Conservation (phyloP, 2,888 invertebrate species). For the Lucinisca nassula region DNA sequence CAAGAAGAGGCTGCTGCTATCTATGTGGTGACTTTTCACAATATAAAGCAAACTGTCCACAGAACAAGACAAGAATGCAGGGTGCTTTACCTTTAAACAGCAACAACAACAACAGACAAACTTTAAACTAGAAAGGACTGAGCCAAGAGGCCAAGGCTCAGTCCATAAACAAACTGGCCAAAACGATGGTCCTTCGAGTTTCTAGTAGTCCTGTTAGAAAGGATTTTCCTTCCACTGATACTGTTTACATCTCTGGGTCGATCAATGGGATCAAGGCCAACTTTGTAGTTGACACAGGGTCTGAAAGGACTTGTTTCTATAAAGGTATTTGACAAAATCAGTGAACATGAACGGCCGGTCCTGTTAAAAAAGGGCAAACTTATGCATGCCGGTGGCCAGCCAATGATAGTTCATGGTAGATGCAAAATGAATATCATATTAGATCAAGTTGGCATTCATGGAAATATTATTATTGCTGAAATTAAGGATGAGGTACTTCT, state of each 20-base stretch:
- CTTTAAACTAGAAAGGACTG: conserved; percentile 48
- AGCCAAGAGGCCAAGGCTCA: conserved; percentile 30
- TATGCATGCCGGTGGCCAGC: conserved; percentile 34
- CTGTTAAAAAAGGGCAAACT: conserved; percentile 25
- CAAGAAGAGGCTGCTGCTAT: conserved; percentile 18
- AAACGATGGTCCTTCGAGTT: not conserved
- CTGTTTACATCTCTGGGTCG: conserved; percentile 27
- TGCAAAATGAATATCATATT: conserved; percentile 8
- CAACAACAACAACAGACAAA: not conserved
- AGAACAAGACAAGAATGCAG: not conserved
- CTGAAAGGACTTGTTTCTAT: conserved; percentile 11
- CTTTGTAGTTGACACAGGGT: conserved; percentile 35
- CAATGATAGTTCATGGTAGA: conserved; percentile 7
- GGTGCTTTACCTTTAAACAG: not conserved
- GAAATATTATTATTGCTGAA: conserved; percentile 24
- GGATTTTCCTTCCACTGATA: conserved; percentile 28
- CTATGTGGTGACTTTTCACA: conserved; percentile 34
- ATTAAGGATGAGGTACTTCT: conserved; percentile 42
- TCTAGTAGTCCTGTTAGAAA: conserved; percentile 11
- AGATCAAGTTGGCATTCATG: conserved; percentile 2
- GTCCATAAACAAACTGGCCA: conserved; percentile 28
- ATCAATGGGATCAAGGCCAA: conserved; percentile 6
- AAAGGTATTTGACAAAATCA: conserved; percentile 28
- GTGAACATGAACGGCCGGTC: not conserved
- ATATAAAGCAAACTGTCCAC: conserved; percentile 24